Conservation (phyloP, 2,113 vertebrate species). For the Forbesichthys papilliferus region DNA sequence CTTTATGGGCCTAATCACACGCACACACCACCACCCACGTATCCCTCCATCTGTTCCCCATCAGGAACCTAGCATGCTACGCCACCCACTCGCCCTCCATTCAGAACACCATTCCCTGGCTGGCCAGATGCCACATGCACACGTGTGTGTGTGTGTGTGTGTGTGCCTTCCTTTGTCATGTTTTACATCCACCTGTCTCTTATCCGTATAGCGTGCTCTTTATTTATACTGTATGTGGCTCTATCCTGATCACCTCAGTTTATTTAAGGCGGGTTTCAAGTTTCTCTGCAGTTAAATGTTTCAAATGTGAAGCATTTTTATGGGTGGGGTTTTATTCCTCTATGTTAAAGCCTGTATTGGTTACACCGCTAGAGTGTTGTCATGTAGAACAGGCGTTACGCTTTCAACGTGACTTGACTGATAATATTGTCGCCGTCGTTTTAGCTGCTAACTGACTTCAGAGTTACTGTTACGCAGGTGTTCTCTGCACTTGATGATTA, state of each 20-base stretch:
- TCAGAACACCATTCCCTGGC: slow-evolving; percentile 33
- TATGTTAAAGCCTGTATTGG: not conserved
- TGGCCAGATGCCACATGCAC: slow-evolving; percentile 40
- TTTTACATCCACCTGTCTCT: slow-evolving; percentile 20
- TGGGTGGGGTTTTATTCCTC: slow-evolving; percentile 18
- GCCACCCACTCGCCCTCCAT: slow-evolving; percentile 49
- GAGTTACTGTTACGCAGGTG: slow-evolving; percentile 48
- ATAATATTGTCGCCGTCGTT: slow-evolving; percentile 45
- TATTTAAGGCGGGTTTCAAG: not conserved
- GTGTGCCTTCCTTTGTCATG: not conserved
- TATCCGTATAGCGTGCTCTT: not conserved
- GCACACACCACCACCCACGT: slow-evolving; percentile 25
- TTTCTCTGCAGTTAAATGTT: slow-evolving; percentile 1
- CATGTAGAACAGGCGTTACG: too few species aligned
- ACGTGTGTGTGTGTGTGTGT: slow-evolving; percentile 5
- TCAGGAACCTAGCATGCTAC: slow-evolving; percentile 63
- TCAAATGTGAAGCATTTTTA: slow-evolving; percentile 1
- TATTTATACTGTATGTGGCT: too few species aligned
- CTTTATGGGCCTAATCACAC: slow-evolving; percentile 68
- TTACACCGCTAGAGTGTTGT: too few species aligned
- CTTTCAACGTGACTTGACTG: not conserved
- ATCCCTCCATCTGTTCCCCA: slow-evolving; percentile 75
- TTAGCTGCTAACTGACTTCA: slow-evolving; percentile 58
- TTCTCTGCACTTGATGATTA: slow-evolving; percentile 71
- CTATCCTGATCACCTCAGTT: too few species aligned